Evolutionary conservation across 2,888 invertebrate species (phyloP).

Genomic region (Euplagia quadripunctaria): DNA sequence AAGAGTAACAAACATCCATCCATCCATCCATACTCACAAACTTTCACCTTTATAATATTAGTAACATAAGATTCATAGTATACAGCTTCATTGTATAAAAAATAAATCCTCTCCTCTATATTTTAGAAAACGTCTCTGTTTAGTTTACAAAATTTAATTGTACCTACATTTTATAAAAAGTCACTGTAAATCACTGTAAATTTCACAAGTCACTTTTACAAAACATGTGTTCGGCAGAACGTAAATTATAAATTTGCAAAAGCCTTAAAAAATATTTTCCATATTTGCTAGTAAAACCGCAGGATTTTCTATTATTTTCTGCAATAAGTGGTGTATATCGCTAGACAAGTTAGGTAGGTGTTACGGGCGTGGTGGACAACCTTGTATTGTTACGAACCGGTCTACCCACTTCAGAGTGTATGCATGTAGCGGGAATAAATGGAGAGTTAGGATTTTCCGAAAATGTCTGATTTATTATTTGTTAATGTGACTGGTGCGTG

Average conservation of each 20-base stretch:
- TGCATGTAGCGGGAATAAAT: conserved; percentile 5
- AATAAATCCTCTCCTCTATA: too few species aligned
- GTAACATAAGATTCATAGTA: too few species aligned
- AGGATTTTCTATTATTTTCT: neutral
- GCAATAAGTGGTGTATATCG: neutral
- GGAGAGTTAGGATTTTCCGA: neutral
- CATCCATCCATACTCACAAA: too few species aligned
- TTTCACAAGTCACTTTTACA: neutral
- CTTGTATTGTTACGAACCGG: conserved; percentile 34
- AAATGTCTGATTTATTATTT: neutral
- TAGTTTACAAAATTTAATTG: neutral
- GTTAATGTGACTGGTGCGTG: neutral
- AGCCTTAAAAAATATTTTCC: too few species aligned
- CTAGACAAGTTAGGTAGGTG: conserved; percentile 12
- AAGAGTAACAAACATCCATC: too few species aligned
- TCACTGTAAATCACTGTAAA: neutral
- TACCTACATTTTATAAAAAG: neutral
- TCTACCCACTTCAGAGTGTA: conserved; percentile 11
- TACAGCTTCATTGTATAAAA: too few species aligned
- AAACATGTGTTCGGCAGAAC: neutral
- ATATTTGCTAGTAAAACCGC: neutral
- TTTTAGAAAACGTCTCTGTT: too few species aligned
- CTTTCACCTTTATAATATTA: too few species aligned
- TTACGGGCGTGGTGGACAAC: conserved; percentile 25
- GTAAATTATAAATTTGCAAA: neutral